Evolutionary conservation across 2,797 vertebrate genomes (phyloP).

Genomic region (Morelia viridis): DNA sequence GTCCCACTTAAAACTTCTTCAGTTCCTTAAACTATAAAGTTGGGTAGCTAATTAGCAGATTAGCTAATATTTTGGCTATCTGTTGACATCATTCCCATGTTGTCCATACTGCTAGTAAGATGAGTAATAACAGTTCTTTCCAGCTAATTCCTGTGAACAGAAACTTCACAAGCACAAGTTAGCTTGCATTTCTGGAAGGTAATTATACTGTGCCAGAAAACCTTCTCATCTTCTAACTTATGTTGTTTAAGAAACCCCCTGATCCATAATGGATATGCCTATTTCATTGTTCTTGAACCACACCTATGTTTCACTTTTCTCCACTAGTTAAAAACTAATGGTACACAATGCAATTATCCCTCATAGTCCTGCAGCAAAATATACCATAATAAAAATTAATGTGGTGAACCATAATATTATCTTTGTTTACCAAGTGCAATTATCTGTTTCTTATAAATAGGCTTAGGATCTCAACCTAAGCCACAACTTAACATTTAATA

Average conservation of each 20-base stretch:
- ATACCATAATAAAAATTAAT: background rate
- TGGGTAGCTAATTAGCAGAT: background rate
- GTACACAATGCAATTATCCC: no score
- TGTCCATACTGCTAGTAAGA: background rate
- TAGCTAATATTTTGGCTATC: background rate
- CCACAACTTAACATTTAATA: background rate
- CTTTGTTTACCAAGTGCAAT: background rate
- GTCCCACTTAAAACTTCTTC: background rate
- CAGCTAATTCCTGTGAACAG: background rate
- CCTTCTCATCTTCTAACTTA: background rate
- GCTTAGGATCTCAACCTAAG: background rate
- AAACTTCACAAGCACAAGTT: background rate
- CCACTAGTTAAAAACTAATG: background rate
- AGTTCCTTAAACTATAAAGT: background rate
- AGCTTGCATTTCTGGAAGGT: background rate
- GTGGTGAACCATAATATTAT: background rate
- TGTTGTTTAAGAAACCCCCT: background rate
- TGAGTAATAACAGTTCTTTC: background rate
- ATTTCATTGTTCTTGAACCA: background rate
- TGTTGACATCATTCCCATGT: background rate
- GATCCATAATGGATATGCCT: background rate
- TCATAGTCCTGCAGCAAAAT: background rate
- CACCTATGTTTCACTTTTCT: background rate
- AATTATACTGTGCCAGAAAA: background rate
- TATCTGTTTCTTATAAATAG: background rate